These are phyloP conservation scores for Operophtera brumata DNA, from an alignment of 2,888 invertebrate species.

Conservation along the genomic window DNA sequence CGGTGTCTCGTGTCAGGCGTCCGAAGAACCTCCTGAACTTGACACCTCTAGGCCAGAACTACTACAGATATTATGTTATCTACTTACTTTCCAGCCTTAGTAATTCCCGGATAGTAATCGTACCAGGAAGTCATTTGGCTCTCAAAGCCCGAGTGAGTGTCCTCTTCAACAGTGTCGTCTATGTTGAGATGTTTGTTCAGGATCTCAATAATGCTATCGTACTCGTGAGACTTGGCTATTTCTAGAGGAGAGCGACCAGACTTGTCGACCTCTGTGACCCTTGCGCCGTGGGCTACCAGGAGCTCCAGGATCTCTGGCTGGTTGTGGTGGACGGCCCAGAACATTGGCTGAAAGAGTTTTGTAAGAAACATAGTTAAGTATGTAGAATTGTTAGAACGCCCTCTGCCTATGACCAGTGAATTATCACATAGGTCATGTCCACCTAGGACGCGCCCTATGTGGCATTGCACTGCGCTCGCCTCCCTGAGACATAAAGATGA, in stretches of 20 bases:
- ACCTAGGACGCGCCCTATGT: too few relatives aligned
- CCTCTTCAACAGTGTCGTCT: conserved; percentile 41
- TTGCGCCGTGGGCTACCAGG: conserved; percentile 77
- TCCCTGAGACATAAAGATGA: too few relatives aligned
- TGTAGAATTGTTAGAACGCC: too few relatives aligned
- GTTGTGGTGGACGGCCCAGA: conserved; percentile 82
- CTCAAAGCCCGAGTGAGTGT: conserved; percentile 33
- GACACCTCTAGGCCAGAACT: too few relatives aligned
- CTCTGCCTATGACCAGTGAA: too few relatives aligned
- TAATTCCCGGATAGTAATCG: conserved; percentile 76
- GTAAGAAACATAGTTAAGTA: too few relatives aligned
- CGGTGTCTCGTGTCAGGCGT: too few relatives aligned
- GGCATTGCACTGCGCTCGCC: too few relatives aligned
- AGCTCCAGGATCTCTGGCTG: conserved; percentile 75
- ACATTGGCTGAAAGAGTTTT: conserved; percentile 74
- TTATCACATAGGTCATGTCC: too few relatives aligned
- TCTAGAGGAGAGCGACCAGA: conserved; percentile 72
- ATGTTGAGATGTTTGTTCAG: conserved; percentile 59
- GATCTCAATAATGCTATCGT: conserved; percentile 66
- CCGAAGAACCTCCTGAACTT: too few relatives aligned
- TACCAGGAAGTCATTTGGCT: conserved; percentile 62
- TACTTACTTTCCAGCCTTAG: conserved; percentile 55
- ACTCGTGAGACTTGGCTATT: conserved; percentile 78
- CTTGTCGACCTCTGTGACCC: conserved; percentile 73
- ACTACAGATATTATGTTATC: too few relatives aligned